A percentile compares a stretch with the other conserved stretches of the same genome.
phyloP scores from a whole-genome alignment of 2,797 vertebrate genomes.

The Xenopus petersii region DNA sequence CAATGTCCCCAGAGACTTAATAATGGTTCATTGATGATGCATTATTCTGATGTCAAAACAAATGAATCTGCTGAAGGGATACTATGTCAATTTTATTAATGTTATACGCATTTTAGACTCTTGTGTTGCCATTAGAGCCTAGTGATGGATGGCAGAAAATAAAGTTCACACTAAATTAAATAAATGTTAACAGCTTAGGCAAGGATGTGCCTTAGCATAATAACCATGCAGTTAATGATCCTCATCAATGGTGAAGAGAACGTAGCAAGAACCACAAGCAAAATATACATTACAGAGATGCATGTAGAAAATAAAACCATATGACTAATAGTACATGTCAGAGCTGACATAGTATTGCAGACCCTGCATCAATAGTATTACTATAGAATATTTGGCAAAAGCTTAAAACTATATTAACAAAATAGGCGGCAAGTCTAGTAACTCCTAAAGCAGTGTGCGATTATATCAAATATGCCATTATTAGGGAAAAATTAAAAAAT shows the following conservation, averaged over 20 bases:
- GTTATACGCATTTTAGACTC: constrained; percentile 7
- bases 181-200: not conserved
- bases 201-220: constrained; percentile 19
- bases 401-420: too few relatives aligned
- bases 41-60: constrained; percentile 35
- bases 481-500: too few relatives aligned
- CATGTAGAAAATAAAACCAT: not conserved
- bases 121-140: not conserved
- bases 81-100: not conserved
- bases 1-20: constrained; percentile 23
- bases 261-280: constrained; percentile 1
- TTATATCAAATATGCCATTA: too few relatives aligned
- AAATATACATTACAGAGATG: not conserved
- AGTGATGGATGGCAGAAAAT: not conserved
- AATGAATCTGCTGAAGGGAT: constrained; percentile 19
- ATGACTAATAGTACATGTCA: not conserved
- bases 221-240: constrained; percentile 5
- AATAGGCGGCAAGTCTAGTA: too few relatives aligned
- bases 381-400: too few relatives aligned
- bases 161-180: not conserved
- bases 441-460: too few relatives aligned
- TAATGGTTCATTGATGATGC: constrained; percentile 25
- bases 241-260: not conserved
- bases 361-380: not conserved
- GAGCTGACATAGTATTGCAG: not conserved